These are phyloP conservation scores for Caenorhabditis auriculariae DNA, from an alignment of 2,888 invertebrate species.

Conservation along the genomic window DNA sequence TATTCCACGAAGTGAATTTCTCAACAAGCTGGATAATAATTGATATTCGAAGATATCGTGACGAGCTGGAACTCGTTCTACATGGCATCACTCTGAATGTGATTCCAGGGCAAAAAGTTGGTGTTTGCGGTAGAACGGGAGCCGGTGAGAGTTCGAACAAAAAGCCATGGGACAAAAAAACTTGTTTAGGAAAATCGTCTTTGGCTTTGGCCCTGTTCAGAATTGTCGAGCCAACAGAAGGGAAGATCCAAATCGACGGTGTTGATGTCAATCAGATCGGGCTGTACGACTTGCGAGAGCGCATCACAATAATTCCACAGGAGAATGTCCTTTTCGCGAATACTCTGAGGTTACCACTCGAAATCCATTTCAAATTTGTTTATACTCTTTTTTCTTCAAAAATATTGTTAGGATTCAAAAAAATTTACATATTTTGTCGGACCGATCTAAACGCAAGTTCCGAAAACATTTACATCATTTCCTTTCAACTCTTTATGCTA, in stretches of 20 bases:
- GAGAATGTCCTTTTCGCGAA: slow-evolving; percentile 29
- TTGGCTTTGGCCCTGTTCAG: slow-evolving; percentile 61
- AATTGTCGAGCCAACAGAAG: slow-evolving; percentile 57
- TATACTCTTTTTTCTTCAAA: neutral
- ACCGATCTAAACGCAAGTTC: no score
- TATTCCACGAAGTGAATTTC: slow-evolving; percentile 20
- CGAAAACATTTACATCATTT: no score
- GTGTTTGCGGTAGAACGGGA: slow-evolving; percentile 66
- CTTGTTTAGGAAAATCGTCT: slow-evolving; percentile 54
- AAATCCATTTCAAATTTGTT: neutral
- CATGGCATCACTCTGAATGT: slow-evolving; percentile 68
- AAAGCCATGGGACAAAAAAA: neutral
- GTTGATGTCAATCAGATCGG: slow-evolving; percentile 70
- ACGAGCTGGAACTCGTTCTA: slow-evolving; percentile 72
- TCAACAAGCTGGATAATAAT: neutral
- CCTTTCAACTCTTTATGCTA: no score
- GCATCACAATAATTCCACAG: slow-evolving; percentile 77
- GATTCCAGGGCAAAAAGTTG: slow-evolving; percentile 69
- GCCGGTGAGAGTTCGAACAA: slow-evolving; percentile 55
- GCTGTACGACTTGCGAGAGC: slow-evolving; percentile 80
- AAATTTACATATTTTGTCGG: no score
- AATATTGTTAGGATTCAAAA: no score
- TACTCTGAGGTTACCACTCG: slow-evolving; percentile 13
- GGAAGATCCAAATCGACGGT: slow-evolving; percentile 55
- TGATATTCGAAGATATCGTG: slow-evolving; percentile 71